These are phyloP conservation scores for Lipophrys pholis DNA, from an alignment of 2,113 vertebrate genomes.

Conservation along the genomic window DNA sequence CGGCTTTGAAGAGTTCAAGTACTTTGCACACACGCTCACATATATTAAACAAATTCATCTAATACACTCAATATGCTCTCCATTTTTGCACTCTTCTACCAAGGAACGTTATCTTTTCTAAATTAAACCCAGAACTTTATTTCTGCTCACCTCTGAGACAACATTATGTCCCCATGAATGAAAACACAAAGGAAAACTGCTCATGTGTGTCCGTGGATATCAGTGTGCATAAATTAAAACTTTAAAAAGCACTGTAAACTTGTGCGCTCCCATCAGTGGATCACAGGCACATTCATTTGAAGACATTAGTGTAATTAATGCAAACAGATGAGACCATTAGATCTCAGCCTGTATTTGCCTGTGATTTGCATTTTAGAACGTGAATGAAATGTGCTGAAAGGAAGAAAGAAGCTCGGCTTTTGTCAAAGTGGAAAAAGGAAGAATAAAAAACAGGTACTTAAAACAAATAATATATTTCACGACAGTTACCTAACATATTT, in stretches of 20 bases:
- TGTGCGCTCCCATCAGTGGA: slow-evolving; percentile 14
- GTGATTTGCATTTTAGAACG: slow-evolving; percentile 40
- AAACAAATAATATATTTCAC: not conserved
- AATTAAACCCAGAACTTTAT: not conserved
- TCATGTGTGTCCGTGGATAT: slow-evolving; percentile 4
- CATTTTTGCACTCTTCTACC: too few relatives aligned
- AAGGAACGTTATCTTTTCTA: not conserved
- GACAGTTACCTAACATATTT: not conserved
- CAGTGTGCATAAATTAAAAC: not conserved
- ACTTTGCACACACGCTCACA: not conserved
- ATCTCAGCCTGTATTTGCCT: slow-evolving; percentile 14
- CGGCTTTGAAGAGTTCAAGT: slow-evolving; percentile 15
- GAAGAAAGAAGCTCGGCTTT: too few relatives aligned
- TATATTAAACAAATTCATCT: not conserved
- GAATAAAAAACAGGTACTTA: too few relatives aligned
- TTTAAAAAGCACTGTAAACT: slow-evolving; percentile 16
- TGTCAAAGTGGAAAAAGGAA: too few relatives aligned
- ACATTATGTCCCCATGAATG: not conserved
- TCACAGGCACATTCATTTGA: slow-evolving; percentile 22
- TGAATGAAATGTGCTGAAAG: slow-evolving; percentile 7
- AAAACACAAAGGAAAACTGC: not conserved
- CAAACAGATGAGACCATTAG: slow-evolving; percentile 55
- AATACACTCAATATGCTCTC: not conserved
- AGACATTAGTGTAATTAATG: slow-evolving; percentile 35
- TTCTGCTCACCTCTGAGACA: not conserved